phyloP scores from a whole-genome alignment of 2,888 invertebrate species.

The Chouioia cunea region DNA sequence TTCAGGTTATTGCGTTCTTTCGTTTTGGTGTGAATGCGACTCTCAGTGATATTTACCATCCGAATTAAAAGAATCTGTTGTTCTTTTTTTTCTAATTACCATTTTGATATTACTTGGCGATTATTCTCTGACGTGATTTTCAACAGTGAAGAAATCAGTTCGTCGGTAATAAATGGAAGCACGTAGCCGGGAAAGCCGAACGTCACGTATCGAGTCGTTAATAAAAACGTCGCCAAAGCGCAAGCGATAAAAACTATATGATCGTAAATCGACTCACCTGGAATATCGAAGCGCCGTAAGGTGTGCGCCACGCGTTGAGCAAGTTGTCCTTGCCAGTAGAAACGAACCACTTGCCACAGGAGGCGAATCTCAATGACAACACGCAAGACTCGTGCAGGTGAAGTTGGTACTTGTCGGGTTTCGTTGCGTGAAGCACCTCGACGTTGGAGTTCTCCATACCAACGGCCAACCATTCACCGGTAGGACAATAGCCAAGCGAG shows the following conservation, averaged over 20 bases:
- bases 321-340: conserved; percentile 95
- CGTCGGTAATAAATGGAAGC: too few species aligned
- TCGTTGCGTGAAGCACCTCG: conserved; percentile 89
- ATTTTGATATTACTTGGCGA: too few species aligned
- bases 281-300: conserved; percentile 95
- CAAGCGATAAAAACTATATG: neutral
- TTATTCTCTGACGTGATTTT: too few species aligned
- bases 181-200: neutral
- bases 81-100: too few species aligned
- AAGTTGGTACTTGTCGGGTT: conserved; percentile 95
- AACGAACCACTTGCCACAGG: conserved; percentile 96
- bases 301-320: conserved; percentile 96
- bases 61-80: too few species aligned
- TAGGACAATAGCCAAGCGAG: conserved; percentile 94
- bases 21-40: too few species aligned
- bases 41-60: too few species aligned
- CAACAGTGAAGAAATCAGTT: too few species aligned
- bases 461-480: conserved; percentile 95
- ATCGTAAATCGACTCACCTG: conserved; percentile 74
- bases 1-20: too few species aligned
- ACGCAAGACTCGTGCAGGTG: conserved; percentile 97
- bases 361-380: conserved; percentile 90
- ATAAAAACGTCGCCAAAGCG: neutral
- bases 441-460: conserved; percentile 98
- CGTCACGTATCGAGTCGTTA: too few species aligned